Evolutionary conservation across 1,140 invertebrate species (phyloP).

Genomic region (Trichonephila inaurata): DNA sequence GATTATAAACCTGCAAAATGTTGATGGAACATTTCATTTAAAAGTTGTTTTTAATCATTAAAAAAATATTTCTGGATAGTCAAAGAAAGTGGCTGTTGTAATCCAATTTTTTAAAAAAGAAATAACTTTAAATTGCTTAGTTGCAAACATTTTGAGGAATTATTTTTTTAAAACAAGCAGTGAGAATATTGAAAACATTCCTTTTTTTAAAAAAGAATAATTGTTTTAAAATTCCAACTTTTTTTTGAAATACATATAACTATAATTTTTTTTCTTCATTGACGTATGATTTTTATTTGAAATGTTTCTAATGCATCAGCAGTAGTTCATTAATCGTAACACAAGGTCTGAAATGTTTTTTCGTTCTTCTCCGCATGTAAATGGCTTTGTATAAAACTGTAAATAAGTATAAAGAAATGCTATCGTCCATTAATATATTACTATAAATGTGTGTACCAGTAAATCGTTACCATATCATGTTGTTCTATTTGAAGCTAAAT

Average conservation of each 20-base stretch:
- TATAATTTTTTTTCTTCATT: no score
- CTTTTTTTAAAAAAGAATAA: neutral
- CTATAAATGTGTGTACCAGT: slow-evolving; percentile 47
- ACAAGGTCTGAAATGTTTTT: neutral
- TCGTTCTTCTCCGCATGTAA: slow-evolving; percentile 42
- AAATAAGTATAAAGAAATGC: slow-evolving; percentile 66
- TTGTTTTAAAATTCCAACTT: neutral
- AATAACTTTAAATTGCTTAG: no score
- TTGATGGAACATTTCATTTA: slow-evolving; percentile 19
- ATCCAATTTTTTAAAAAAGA: no score
- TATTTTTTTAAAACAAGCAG: neutral
- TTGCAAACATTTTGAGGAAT: no score
- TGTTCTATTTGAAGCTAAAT: slow-evolving; percentile 51
- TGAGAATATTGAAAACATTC: no score
- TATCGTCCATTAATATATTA: slow-evolving; percentile 68
- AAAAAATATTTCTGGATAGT: neutral
- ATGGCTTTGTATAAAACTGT: slow-evolving; percentile 63
- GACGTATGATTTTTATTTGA: neutral
- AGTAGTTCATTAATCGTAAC: neutral
- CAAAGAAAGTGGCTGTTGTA: no score
- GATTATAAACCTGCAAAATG: neutral
- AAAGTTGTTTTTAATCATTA: neutral
- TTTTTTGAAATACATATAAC: neutral
- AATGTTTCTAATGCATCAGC: slow-evolving; percentile 32
- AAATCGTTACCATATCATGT: slow-evolving; percentile 60